phyloP scores from a whole-genome alignment of 2,888 invertebrate species.

The Sabatieria punctata region DNA sequence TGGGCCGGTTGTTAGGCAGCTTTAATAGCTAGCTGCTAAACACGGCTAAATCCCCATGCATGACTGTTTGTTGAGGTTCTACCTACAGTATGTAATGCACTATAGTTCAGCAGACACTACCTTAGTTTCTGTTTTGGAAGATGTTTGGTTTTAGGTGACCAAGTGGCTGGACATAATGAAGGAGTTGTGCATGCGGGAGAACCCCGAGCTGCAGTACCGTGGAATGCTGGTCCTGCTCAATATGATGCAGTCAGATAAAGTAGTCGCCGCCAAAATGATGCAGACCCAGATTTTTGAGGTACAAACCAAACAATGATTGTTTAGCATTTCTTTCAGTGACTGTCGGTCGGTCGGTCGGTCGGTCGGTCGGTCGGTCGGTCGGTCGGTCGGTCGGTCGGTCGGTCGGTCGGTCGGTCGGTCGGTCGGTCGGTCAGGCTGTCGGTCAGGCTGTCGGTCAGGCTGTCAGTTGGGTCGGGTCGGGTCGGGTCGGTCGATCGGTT shows the following conservation, averaged over 20 bases:
- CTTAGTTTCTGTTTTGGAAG: neutral
- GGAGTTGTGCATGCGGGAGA: constrained; percentile 25
- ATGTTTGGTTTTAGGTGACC: constrained; percentile 14
- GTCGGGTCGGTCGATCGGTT: too few relatives aligned
- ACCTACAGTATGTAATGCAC: too few relatives aligned
- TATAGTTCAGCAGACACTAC: neutral
- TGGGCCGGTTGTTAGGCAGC: neutral
- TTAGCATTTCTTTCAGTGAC: neutral
- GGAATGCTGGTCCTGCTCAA: constrained; percentile 25
- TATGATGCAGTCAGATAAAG: constrained; percentile 21
- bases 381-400: too few relatives aligned
- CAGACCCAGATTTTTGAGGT: constrained; percentile 10
- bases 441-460: too few relatives aligned
- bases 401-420: too few relatives aligned
- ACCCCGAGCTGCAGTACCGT: constrained; percentile 23
- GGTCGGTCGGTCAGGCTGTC: too few relatives aligned
- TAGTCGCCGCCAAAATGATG: constrained; percentile 19
- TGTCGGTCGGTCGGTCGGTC: too few relatives aligned
- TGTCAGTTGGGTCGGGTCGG: too few relatives aligned
- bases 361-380: too few relatives aligned
- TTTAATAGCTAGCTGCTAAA: too few relatives aligned
- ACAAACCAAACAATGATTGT: neutral
- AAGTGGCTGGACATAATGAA: constrained; percentile 26
- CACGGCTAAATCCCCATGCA: too few relatives aligned
- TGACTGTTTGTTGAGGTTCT: too few relatives aligned